A percentile compares a stretch with the other conserved stretches of the same genome.
These are phyloP conservation scores for Notocelia uddmanniana DNA, from an alignment of 2,888 invertebrate genomes.

Conservation along the genomic window DNA sequence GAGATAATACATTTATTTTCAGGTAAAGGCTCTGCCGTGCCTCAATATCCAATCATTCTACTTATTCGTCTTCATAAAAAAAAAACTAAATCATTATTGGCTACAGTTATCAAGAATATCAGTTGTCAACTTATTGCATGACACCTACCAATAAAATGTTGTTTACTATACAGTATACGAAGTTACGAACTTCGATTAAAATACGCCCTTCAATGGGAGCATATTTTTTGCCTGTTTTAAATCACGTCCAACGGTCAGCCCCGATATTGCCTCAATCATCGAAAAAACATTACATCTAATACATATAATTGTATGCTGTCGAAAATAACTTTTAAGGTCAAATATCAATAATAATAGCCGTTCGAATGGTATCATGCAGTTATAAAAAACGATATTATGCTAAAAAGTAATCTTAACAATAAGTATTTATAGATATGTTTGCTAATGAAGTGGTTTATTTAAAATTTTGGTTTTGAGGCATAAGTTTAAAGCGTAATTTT, in stretches of 20 bases:
- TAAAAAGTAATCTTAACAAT: background rate
- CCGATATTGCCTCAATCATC: slow-evolving; percentile 26
- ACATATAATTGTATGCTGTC: slow-evolving; percentile 42
- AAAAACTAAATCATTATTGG: background rate
- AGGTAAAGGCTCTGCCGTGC: too few species aligned
- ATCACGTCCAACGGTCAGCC: slow-evolving; percentile 30
- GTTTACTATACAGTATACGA: too few species aligned
- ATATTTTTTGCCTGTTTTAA: slow-evolving; percentile 35
- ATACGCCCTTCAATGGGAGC: slow-evolving; percentile 27
- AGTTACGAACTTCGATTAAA: slow-evolving; percentile 10
- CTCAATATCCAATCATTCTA: too few species aligned
- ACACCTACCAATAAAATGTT: background rate
- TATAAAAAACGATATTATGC: background rate
- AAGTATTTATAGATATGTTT: background rate
- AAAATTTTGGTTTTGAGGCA: background rate
- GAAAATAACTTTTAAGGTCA: slow-evolving; percentile 45
- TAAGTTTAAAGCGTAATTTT: background rate
- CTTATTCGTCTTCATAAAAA: too few species aligned
- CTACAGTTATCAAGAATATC: background rate
- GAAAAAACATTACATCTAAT: slow-evolving; percentile 42
- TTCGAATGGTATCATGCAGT: slow-evolving; percentile 24
- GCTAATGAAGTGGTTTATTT: slow-evolving; percentile 26
- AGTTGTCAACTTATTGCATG: background rate
- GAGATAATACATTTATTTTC: too few species aligned
- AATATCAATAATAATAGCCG: slow-evolving; percentile 39